Evolutionary conservation across 1,140 invertebrate genomes (phyloP).

Genomic region (Amphibalanus amphitrite): DNA sequence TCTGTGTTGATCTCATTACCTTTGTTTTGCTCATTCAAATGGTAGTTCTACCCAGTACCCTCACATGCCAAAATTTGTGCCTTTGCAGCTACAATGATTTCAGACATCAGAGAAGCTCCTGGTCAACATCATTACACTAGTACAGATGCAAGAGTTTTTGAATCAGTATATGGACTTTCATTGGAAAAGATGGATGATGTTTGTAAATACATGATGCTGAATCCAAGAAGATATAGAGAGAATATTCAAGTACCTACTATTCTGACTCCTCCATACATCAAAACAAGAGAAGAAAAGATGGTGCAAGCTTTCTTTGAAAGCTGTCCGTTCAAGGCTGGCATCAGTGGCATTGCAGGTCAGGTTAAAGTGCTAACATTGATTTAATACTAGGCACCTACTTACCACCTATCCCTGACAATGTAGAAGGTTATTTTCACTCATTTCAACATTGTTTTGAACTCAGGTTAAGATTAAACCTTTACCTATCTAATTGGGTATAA

Average conservation of each 20-base stretch:
- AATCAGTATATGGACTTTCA: neutral
- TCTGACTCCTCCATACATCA: slow-evolving; percentile 14
- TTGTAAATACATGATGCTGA: neutral
- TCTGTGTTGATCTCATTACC: too few species aligned
- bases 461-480: too few species aligned
- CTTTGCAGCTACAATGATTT: neutral
- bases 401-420: too few species aligned
- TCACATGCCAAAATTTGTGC: too few species aligned
- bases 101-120: neutral
- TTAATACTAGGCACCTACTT: too few species aligned
- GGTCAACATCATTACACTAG: neutral
- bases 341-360: slow-evolving; percentile 26
- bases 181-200: neutral
- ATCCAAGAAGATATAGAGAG: neutral
- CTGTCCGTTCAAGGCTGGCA: slow-evolving; percentile 31
- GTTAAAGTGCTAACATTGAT: too few species aligned
- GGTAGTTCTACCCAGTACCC: too few species aligned
- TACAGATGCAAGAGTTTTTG: neutral
- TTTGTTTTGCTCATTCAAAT: too few species aligned
- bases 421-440: too few species aligned
- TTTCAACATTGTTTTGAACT: too few species aligned
- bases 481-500: too few species aligned
- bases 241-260: neutral
- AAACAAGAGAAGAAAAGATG: slow-evolving; percentile 20
- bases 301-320: slow-evolving; percentile 29